Evolutionary conservation across 2,888 invertebrate genomes (phyloP).

Genomic region (Pollenia amentaria): DNA sequence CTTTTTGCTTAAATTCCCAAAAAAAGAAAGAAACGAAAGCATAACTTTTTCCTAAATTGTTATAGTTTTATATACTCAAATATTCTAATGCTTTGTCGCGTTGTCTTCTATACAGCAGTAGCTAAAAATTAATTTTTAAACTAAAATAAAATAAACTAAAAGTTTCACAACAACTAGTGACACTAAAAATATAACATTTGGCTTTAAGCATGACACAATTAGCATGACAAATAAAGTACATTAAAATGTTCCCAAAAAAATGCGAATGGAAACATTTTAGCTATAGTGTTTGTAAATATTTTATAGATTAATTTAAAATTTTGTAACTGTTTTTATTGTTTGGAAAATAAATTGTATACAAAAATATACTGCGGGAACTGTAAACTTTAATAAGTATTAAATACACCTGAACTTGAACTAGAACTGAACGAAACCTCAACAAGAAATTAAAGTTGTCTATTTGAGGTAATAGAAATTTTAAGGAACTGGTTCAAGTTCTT

Average conservation of each 20-base stretch:
- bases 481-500: slow-evolving; percentile 16
- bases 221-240: slow-evolving; percentile 67
- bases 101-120: not conserved
- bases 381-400: too few species aligned
- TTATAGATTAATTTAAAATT: not conserved
- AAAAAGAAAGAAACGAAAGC: not conserved
- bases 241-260: slow-evolving; percentile 32
- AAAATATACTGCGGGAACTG: too few species aligned
- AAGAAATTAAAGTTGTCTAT: too few species aligned
- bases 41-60: slow-evolving; percentile 2
- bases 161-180: slow-evolving; percentile 30
- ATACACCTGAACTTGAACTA: too few species aligned
- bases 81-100: not conserved
- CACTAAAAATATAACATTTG: slow-evolving; percentile 42
- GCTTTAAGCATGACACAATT: slow-evolving; percentile 52
- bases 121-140: slow-evolving; percentile 18
- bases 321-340: not conserved
- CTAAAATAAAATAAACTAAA: slow-evolving; percentile 28
- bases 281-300: not conserved
- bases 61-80: slow-evolving; percentile 27
- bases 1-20: not conserved
- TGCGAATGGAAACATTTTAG: not conserved
- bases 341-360: too few species aligned
- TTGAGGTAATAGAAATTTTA: not conserved
- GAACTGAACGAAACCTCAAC: too few species aligned